Evolutionary conservation across 1,140 invertebrate genomes (phyloP).

Genomic region (Theocolax elegans): DNA sequence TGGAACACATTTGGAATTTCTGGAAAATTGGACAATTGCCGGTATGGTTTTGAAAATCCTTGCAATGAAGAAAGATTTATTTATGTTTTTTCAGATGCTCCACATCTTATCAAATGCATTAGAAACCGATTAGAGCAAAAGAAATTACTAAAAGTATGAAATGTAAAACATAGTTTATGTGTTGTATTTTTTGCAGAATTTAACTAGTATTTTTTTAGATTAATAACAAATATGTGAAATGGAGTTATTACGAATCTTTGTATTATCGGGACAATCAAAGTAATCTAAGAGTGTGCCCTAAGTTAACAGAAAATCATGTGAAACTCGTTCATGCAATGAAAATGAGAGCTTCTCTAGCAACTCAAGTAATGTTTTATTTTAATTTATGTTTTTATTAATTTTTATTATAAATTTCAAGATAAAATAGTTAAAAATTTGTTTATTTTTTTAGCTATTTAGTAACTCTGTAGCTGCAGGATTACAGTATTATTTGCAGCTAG

Average conservation of each 20-base stretch:
- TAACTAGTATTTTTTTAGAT: not conserved
- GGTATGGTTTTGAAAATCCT: slow-evolving; percentile 44
- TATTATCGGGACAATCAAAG: not conserved
- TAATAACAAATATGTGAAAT: not conserved
- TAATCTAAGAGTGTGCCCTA: slow-evolving; percentile 9
- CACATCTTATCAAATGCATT: slow-evolving; percentile 47
- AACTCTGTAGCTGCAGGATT: not conserved
- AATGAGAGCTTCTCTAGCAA: slow-evolving; percentile 23
- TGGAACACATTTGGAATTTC: slow-evolving; percentile 42
- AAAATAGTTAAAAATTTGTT: too few species aligned
- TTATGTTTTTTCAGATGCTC: slow-evolving; percentile 46
- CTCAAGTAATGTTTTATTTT: slow-evolving; percentile 19
- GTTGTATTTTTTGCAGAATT: not conserved
- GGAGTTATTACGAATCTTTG: slow-evolving; percentile 20
- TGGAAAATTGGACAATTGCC: slow-evolving; percentile 27
- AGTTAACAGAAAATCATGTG: slow-evolving; percentile 15
- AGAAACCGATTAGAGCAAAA: slow-evolving; percentile 40
- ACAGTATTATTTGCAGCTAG: not conserved
- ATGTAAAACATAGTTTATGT: not conserved
- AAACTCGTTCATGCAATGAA: not conserved
- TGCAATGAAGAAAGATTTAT: slow-evolving; percentile 33
- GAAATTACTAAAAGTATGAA: slow-evolving; percentile 9
- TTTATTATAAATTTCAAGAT: too few species aligned
- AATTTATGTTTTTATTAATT: too few species aligned
- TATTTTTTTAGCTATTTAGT: slow-evolving; percentile 34